phyloP scores from a whole-genome alignment of 2,888 invertebrate species.

The Phyto melanocephala region DNA sequence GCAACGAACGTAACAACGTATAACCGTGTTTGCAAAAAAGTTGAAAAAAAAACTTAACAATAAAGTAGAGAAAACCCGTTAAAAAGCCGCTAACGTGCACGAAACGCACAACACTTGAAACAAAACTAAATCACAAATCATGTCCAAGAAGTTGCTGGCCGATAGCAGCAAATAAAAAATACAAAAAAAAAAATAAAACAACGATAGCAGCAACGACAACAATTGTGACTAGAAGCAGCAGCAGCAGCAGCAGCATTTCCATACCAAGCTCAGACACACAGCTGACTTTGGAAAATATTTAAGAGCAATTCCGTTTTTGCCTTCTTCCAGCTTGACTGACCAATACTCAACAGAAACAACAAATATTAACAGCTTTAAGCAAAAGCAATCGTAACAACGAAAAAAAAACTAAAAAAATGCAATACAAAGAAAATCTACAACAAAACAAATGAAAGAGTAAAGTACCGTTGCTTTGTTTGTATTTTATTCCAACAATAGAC shows the following conservation, averaged over 20 bases:
- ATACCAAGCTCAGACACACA: slow-evolving; percentile 32
- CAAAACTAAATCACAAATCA: slow-evolving; percentile 76
- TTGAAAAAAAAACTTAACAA: neutral
- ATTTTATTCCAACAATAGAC: neutral
- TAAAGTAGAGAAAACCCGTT: slow-evolving; percentile 59
- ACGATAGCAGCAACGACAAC: slow-evolving; percentile 64
- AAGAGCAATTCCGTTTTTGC: slow-evolving; percentile 39
- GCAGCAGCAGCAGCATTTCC: slow-evolving; percentile 21
- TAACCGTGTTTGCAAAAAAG: neutral
- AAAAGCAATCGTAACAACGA: slow-evolving; percentile 13
- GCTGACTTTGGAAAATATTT: slow-evolving; percentile 45
- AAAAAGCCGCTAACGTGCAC: slow-evolving; percentile 73
- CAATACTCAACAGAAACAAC: slow-evolving; percentile 29
- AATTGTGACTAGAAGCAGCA: slow-evolving; percentile 44
- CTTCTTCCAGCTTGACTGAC: slow-evolving; percentile 36
- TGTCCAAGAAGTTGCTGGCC: slow-evolving; percentile 78
- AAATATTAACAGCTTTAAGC: slow-evolving; percentile 34
- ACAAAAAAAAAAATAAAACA: slow-evolving; percentile 1
- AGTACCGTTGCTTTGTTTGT: slow-evolving; percentile 55
- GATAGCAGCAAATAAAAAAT: slow-evolving; percentile 55
- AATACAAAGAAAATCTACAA: neutral
- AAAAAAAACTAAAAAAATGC: neutral
- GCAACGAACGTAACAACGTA: slow-evolving; percentile 5
- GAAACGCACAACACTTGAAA: slow-evolving; percentile 78
- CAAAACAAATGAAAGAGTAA: slow-evolving; percentile 43